Conservation (phyloP, 2,888 invertebrate species). For the Synergus gifuensis region DNA sequence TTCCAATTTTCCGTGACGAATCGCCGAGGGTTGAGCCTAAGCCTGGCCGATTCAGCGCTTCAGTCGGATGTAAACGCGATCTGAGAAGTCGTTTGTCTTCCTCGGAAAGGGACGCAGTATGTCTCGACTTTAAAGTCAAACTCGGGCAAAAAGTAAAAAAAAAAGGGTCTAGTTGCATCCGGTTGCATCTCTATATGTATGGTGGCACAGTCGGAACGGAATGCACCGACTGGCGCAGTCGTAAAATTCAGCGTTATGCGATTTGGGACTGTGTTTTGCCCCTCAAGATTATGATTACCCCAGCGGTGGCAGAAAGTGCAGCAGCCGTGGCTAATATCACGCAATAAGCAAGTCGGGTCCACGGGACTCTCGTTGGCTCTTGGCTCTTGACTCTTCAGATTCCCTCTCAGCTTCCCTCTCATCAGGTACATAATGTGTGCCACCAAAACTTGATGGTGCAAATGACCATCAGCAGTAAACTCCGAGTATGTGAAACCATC, state of each 20-base stretch:
- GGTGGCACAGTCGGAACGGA: constrained; percentile 46
- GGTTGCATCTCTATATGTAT: constrained; percentile 57
- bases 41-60: not conserved
- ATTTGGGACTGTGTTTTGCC: constrained; percentile 73
- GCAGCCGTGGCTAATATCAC: constrained; percentile 74
- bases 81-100: constrained; percentile 51
- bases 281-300: constrained; percentile 73
- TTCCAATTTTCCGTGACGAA: constrained; percentile 13
- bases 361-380: constrained; percentile 22
- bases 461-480: constrained; percentile 68
- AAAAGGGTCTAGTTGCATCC: constrained; percentile 72
- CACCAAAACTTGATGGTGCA: constrained; percentile 62
- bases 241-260: constrained; percentile 72
- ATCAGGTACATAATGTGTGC: constrained; percentile 64
- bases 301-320: constrained; percentile 58
- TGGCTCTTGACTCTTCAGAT: constrained; percentile 32
- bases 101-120: constrained; percentile 44
- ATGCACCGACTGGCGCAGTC: constrained; percentile 61
- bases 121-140: constrained; percentile 49
- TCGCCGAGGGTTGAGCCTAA: not conserved
- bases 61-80: constrained; percentile 38
- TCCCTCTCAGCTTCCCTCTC: constrained; percentile 45
- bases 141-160: constrained; percentile 46
- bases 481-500: constrained; percentile 57
- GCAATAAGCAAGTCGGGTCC: constrained; percentile 67